These are phyloP conservation scores for Agrochola lychnidis DNA, from an alignment of 2,888 invertebrate genomes.

Conservation along the genomic window DNA sequence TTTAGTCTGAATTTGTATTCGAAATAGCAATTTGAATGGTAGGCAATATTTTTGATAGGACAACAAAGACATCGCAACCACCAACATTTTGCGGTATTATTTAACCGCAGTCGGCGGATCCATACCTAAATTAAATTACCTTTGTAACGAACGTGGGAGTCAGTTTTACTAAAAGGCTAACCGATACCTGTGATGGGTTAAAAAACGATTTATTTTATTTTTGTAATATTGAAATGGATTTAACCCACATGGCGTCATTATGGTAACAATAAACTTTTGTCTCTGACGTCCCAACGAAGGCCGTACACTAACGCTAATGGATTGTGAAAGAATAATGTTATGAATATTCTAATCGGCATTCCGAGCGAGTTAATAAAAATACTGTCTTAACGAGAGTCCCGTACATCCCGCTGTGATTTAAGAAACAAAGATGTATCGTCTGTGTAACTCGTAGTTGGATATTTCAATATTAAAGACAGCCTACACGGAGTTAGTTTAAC, in stretches of 20 bases:
- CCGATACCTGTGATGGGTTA: slow-evolving; percentile 40
- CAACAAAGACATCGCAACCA: slow-evolving; percentile 43
- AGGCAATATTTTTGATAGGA: slow-evolving; percentile 46
- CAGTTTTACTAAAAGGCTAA: slow-evolving; percentile 44
- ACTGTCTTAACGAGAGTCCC: slow-evolving; percentile 85
- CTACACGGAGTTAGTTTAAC: slow-evolving; percentile 48
- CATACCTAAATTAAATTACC: slow-evolving; percentile 58
- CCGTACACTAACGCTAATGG: slow-evolving; percentile 78
- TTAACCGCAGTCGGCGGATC: slow-evolving; percentile 33
- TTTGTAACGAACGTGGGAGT: slow-evolving; percentile 42
- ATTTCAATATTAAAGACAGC: slow-evolving; percentile 76
- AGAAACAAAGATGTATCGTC: slow-evolving; percentile 87
- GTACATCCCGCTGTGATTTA: slow-evolving; percentile 85
- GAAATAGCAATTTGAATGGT: slow-evolving; percentile 33
- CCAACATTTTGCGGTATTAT: slow-evolving; percentile 47
- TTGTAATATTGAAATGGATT: slow-evolving; percentile 53
- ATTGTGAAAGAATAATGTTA: slow-evolving; percentile 83
- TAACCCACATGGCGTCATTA: slow-evolving; percentile 65
- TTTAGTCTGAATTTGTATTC: slow-evolving; percentile 46
- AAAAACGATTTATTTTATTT: slow-evolving; percentile 52
- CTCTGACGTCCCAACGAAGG: slow-evolving; percentile 65
- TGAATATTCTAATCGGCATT: slow-evolving; percentile 88
- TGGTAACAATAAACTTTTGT: slow-evolving; percentile 70
- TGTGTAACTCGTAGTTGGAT: slow-evolving; percentile 72
- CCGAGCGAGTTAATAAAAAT: slow-evolving; percentile 88